Conservation (phyloP, 2,888 invertebrate genomes). For the Synergus laeviventris region DNA sequence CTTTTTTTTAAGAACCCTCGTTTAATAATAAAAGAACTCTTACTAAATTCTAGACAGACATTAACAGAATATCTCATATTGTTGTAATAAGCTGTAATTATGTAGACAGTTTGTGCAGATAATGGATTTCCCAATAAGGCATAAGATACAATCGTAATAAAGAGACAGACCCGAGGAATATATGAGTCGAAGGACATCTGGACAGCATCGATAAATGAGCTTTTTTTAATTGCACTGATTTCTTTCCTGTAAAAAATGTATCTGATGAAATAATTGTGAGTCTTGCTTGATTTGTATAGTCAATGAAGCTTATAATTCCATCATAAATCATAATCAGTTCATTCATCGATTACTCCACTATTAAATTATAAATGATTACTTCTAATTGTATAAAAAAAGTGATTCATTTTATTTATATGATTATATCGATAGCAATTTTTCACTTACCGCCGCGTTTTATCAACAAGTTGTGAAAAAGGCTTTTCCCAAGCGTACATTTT, state of each 20-base stretch:
- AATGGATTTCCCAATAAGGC: constrained; percentile 81
- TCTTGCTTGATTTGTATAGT: not conserved
- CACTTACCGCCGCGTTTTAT: constrained; percentile 76
- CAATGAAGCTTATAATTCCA: not conserved
- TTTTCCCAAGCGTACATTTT: constrained; percentile 94
- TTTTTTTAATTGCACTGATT: constrained; percentile 73
- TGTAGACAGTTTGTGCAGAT: constrained; percentile 84
- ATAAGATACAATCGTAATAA: constrained; percentile 82
- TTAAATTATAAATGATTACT: not conserved
- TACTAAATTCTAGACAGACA: constrained; percentile 80
- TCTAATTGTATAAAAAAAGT: not conserved
- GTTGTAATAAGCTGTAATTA: constrained; percentile 85
- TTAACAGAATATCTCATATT: constrained; percentile 85
- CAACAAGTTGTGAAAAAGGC: constrained; percentile 83
- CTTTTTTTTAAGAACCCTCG: no score
- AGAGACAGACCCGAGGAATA: constrained; percentile 83
- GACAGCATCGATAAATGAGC: constrained; percentile 30
- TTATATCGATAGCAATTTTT: not conserved
- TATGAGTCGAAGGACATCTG: constrained; percentile 61
- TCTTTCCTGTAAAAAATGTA: constrained; percentile 71
- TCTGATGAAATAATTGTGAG: constrained; percentile 22
- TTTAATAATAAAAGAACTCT: constrained; percentile 69
- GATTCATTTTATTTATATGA: not conserved
- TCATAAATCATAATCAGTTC: not conserved
- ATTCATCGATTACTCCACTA: not conserved